Base-by-base conservation (phyloP, 2,888 invertebrate species). In the Dichetophora obliterata region DNA sequence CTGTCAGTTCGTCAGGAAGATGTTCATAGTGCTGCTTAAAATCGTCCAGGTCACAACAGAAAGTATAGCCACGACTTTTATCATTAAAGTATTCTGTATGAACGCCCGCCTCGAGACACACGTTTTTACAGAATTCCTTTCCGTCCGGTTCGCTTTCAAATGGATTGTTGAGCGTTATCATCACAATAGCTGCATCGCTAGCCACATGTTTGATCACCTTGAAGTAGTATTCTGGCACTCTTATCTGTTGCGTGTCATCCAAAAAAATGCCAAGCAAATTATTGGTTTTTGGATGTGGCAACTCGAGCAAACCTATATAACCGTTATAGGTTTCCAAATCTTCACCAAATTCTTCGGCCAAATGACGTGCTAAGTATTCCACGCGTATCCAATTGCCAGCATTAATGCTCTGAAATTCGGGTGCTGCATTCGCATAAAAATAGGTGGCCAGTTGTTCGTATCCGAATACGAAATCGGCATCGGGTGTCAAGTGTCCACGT, bases 161-260 rank as follows among this genome's bases (percentile, higher is more conserved):
- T 1, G 91, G 91, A 87, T 91, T 90, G 82, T 92, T 91, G 16
- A 90, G 81, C n/a, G 88, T 86, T 1, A 91, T 86, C 75, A 91
- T 86, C n/a, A 89, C 91, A n/a, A 91, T 89, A 14, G 88, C 91
- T 63, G 86, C 81, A 63, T 88, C 83, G 2, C 83, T 84, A 14
- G 81, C 75, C n/a, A 84, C 84, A 77, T 90, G 87, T 79, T 89
- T 87, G 2, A 91, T 85, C 31, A 91, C 84, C 84, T 91, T 91
- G 89, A 90, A 91, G 71, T 89, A 86, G 83, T 86, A 90, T 82
- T 90, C 86, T 0, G 91, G 91, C 0, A 90, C 90, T 31, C 89
- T 87, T 19, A 91, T 82, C 76, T 86, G 84, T 27, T 86, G 81
- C 2, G 80, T 81, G 2, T 83, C 81, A 77, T 88, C 87, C 59